Base-by-base conservation (phyloP, 2,888 invertebrate species). In the Ormia ochracea region DNA sequence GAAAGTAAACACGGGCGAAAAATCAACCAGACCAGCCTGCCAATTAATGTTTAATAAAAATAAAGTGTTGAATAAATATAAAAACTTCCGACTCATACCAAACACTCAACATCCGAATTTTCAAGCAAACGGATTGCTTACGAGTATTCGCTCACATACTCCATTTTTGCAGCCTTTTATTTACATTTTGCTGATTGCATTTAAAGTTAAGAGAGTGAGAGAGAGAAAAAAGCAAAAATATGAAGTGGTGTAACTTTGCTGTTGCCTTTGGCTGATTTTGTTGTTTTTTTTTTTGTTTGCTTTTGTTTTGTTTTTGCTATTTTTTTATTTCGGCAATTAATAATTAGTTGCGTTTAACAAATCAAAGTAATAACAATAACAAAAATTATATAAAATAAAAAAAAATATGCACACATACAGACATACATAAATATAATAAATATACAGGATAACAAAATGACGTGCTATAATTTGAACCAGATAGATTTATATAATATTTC, bases 71-170 rank as follows among this genome's bases (percentile, higher is more conserved):
- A 58, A 86, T 85, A 86, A 85, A 85, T 85, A 81, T 82, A 33
- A 74, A 84, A 78, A 75, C 82, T 82, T 59, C 83, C 84, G 83
- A 82, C 81, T 82, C 83, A 69, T 83, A 81, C 81, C 84, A 80
- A 84, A 84, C 86, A 87, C 83, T 87, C 84, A 82, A 82, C 68
- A 78, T 73, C 78, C 72, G 78, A 82, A 81, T 78, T 73, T 61
- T 23, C 61, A 68, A 68, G 66, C 63, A 48, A 69, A 10, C 41
- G 68, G 68, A 38, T 33, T 72, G 52, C 54, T 56, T 33, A n/a
- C n/a, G n/a, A n/a, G n/a, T n/a, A 26, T 54, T 58, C 21, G n/a
- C 6, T 59, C 38, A n/a, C n/a, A n/a, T 28, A 31, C 38, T 59
- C 59, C 14, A 28, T 28, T 43, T 17, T 43, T 12, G 12, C 19